Base-by-base conservation (phyloP, 2,113 vertebrate species). In the Hippocampus barbouri region DNA sequence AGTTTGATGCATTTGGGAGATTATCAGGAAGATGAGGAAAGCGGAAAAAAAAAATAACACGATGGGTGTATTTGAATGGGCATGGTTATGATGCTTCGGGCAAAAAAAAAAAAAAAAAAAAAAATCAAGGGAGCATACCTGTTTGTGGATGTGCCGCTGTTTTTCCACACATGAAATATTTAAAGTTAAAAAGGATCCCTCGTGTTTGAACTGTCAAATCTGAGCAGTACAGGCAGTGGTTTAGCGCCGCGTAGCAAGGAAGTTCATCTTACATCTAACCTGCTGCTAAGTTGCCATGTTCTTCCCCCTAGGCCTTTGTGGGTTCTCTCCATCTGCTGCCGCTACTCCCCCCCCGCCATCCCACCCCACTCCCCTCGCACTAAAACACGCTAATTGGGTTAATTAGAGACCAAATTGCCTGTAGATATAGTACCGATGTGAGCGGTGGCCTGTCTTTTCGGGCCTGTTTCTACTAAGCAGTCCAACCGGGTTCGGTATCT, bases 341-440 rank as follows among this genome's bases (percentile, higher is more conserved):
- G n/a, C 64, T 45, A 38, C 34, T 66, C 64, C 14, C 47, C 41
- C 41, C n/a, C 47, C n/a, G 4, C 30, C 30, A n/a, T 27, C 30
- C 30, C 30, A 4, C 34, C 34, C 5, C 34, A 38, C 6, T 38
- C 34, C 34, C 34, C 34, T 38, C 34, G 64, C 41, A 66, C n/a
- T 66, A 47, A 45, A 66, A 18, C 41, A 47, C 43, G 23, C 41
- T 47, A 64, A 64, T 64, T 64, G 25, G 62, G 62, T 64, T 64
- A 64, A 64, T 64, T 64, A 41, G 38, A n/a, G 62, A 23, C 62
- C 14, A 23, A 64, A 64, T 64, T 64, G 62, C 38, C 62, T 64
- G 34, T 43, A 43, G 62, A 41, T 45, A 21, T 61, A 61, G 59
- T 20, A 30, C 30, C 59, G 18, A 5, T 61, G 59, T 61, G 7